Evolutionary conservation across 2,797 vertebrate genomes (phyloP), one percentile per base, ranked within the genome.

Genomic region (Enteromius paludinosus): DNA sequence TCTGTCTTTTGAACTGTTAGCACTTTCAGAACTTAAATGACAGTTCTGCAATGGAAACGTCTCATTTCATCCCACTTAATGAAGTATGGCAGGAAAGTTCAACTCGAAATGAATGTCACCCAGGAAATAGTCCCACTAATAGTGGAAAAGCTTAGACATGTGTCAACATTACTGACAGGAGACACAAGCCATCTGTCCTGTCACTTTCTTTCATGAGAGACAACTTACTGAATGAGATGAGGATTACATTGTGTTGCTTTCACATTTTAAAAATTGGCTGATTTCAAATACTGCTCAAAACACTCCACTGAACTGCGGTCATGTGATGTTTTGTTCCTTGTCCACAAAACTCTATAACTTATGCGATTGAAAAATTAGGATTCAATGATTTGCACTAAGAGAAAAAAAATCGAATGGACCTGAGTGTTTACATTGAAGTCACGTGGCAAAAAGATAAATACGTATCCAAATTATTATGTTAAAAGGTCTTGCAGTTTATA

Each of bases 31-130:
- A 49, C 7, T 62, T 66, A 23, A 17, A 74, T 15, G 14, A 38
- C 4, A 30, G 3, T 20, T 62, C 23, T 76, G 35, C 38, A 76
- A 62, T 30, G 25, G 38, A 62, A 76, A 62, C 38, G 45, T 62
- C 74, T 76, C 17, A 62, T 76, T 76, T 76, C 17, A 76, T 45
- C 4, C 17, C 38, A n/a, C 15, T 76, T 45, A 62, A 45, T 76
- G 1, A 62, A 20, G 41, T 35, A 65, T 23, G 20, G 28, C 28
- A 65, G 61, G 28, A 49, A 49, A 52, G 28, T 64, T 65, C 8
- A 23, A 78, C 43, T 35, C 38, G 0, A 49, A 65, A 78, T 9
- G 28, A 23, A 18, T 25, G 30, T 52, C 45, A 25, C 23, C 14
- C 62, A 68, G 45, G 62, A 81, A 81, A 74, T 28, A 38, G 69